Evolutionary conservation across 2,113 vertebrate genomes (phyloP).

Genomic region (Mandrillus leucophaeus): DNA sequence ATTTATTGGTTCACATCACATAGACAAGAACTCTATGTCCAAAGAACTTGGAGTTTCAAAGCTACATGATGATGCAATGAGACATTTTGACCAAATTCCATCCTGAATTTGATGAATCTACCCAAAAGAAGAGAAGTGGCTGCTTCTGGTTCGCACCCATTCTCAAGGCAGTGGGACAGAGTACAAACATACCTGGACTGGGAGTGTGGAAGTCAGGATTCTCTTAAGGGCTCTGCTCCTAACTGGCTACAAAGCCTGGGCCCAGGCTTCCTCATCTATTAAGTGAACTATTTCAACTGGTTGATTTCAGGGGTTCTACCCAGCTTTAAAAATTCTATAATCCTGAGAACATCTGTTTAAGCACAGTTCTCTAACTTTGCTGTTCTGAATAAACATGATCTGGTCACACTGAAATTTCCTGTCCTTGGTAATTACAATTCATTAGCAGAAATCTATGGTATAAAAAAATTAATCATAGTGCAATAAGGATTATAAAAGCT

Average conservation of each 20-base stretch:
- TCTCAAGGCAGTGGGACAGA: background rate
- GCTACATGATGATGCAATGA: conserved; percentile 56
- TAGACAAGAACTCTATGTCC: conserved; percentile 71
- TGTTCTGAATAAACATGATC: conserved; percentile 60
- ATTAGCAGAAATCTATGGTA: conserved; percentile 69
- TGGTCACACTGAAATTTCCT: conserved; percentile 68
- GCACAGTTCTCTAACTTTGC: conserved; percentile 31
- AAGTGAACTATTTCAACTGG: background rate
- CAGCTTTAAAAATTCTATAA: conserved; percentile 19
- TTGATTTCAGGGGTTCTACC: background rate
- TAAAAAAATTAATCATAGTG: conserved; percentile 70
- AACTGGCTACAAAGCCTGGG: background rate
- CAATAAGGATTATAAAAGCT: conserved; percentile 59
- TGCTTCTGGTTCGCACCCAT: background rate
- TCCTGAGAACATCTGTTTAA: conserved; percentile 9
- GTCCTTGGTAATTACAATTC: conserved; percentile 72
- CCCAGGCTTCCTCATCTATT: background rate
- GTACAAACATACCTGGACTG: background rate
- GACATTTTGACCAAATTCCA: conserved; percentile 63
- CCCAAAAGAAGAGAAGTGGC: conserved; percentile 5
- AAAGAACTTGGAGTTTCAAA: conserved; percentile 66
- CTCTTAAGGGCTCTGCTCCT: background rate
- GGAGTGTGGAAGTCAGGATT: background rate
- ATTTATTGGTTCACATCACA: conserved; percentile 66
- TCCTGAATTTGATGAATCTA: conserved; percentile 25